Evolutionary conservation across 2,888 invertebrate genomes (phyloP).

Genomic region (Imbricaverruca yamaguchii): DNA sequence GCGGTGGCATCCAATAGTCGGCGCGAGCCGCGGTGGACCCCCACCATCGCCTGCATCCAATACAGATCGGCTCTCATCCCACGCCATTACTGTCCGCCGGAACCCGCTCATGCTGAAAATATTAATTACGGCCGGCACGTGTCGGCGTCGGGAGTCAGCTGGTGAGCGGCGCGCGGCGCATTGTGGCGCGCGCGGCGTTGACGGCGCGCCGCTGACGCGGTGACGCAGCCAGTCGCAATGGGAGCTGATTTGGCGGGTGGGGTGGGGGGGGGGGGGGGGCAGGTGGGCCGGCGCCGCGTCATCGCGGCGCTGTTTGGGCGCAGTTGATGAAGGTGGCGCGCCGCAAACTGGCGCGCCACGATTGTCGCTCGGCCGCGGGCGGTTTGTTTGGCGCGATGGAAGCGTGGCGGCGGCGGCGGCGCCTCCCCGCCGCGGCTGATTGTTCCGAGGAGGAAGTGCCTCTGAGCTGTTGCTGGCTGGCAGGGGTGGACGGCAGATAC

Average conservation of each 20-base stretch:
- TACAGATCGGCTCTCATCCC: background rate
- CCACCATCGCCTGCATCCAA: background rate
- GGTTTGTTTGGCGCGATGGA: background rate
- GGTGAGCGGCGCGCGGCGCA: background rate
- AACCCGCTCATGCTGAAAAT: constrained; percentile 5
- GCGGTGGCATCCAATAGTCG: background rate
- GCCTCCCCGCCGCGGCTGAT: too few relatives aligned
- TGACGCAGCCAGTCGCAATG: background rate
- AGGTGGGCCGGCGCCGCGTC: background rate
- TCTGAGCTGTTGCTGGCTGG: background rate
- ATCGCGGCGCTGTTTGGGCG: background rate
- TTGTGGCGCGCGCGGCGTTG: background rate
- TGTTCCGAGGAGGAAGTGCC: too few relatives aligned
- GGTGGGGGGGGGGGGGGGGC: background rate
- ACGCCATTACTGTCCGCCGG: background rate
- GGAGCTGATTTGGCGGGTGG: background rate
- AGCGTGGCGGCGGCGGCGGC: background rate
- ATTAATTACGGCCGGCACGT: background rate
- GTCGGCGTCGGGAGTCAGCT: background rate
- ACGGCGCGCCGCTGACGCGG: background rate
- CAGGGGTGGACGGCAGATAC: background rate
- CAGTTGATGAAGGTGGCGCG: background rate
- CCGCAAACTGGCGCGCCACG: background rate
- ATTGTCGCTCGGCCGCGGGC: background rate
- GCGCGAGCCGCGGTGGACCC: background rate